Conservation (phyloP, 1,140 invertebrate species). For the Achatina immaculata region DNA sequence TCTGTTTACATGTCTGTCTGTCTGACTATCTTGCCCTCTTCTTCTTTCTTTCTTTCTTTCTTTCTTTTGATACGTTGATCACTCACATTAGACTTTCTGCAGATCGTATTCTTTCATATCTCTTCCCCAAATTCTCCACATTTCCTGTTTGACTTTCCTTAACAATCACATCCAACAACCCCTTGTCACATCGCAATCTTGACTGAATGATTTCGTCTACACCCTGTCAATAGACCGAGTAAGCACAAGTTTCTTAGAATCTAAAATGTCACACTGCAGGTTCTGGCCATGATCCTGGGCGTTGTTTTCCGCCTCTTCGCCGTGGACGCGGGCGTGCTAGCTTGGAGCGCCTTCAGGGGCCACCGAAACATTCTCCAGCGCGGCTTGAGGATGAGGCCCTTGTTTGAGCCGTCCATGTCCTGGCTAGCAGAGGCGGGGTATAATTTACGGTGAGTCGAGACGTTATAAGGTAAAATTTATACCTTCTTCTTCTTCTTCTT, state of each 20-base stretch:
- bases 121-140: no score
- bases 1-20: not conserved
- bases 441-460: conserved; percentile 26
- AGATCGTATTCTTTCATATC: no score
- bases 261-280: no score
- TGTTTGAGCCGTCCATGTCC: conserved; percentile 28
- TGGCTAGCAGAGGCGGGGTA: conserved; percentile 34
- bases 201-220: no score
- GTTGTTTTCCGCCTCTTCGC: conserved; percentile 28
- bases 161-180: no score
- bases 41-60: conserved; percentile 5
- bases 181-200: no score
- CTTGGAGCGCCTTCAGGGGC: conserved; percentile 13
- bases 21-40: not conserved
- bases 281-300: not conserved
- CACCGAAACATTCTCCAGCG: conserved; percentile 26
- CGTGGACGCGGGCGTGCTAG: conserved; percentile 25
- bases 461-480: no score
- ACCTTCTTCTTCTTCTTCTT: not conserved
- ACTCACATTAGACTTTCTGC: no score
- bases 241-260: no score
- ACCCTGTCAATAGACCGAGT: no score
- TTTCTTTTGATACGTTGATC: no score
- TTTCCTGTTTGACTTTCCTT: no score
- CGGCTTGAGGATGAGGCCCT: conserved; percentile 16